Conservation (phyloP, 2,797 vertebrate species). For the Periparus ater region DNA sequence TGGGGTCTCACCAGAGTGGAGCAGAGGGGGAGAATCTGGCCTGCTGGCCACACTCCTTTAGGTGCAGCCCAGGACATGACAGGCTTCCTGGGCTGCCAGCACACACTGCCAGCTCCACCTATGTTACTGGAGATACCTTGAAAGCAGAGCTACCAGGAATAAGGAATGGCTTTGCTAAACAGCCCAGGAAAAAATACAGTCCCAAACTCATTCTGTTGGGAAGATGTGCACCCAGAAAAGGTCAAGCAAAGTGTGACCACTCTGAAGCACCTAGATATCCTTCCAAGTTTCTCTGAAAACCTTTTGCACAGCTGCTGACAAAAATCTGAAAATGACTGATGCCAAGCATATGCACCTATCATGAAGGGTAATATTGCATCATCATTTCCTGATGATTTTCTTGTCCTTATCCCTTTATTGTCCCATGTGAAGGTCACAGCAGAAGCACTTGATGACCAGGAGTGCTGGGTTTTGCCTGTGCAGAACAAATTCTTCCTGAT, state of each 20-base stretch:
- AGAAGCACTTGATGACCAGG: neutral
- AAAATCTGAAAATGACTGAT: neutral
- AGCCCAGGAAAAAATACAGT: neutral
- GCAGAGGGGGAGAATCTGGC: neutral
- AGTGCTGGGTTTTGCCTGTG: neutral
- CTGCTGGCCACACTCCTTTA: neutral
- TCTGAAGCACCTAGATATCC: neutral
- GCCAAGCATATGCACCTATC: fast-evolving
- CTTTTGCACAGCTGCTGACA: neutral
- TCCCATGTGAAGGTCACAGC: neutral
- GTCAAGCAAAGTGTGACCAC: neutral
- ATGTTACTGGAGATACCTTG: neutral
- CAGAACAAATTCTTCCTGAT: neutral
- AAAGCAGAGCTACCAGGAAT: neutral
- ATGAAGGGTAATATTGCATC: neutral
- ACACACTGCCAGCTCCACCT: neutral
- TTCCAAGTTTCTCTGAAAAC: neutral
- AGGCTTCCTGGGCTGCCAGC: neutral
- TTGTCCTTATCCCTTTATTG: neutral
- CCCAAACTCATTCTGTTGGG: neutral
- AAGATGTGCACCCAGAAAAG: neutral
- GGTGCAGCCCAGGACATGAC: neutral
- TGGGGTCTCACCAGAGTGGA: neutral
- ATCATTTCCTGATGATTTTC: neutral
- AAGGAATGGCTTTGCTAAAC: neutral